Evolutionary conservation across 2,113 vertebrate genomes (phyloP), one percentile per base, ranked within the genome.

Genomic region (Ranitomeya variabilis): DNA sequence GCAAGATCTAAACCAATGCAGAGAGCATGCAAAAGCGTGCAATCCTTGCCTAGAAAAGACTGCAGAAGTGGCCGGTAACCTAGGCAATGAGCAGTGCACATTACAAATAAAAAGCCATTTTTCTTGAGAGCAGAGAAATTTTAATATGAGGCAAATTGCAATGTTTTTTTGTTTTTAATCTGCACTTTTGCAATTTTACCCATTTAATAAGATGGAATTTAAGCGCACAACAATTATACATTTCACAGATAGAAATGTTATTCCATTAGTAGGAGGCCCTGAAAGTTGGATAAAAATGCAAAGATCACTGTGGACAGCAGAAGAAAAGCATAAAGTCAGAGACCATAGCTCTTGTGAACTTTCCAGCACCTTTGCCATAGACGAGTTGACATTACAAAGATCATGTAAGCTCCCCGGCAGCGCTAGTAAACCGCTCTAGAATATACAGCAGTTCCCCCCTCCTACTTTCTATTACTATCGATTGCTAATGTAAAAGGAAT

Each of bases 401-500:
- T 45, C 80, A 64, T 37, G 14, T 4, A 26, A 4, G 26, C 78
- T 59, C n/a, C 71, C 21, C 10, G n/a, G 19, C 13, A 77, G 45
- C 19, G 3, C 3, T 7, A 7, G 52, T 37, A 60, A 16, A 9
- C 55, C n/a, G 26, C 55, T 15, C 19, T 80, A 10, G 1, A 51
- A n/a, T n/a, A 52, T 79, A 13, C 76, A 51, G 73, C 37, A 14
- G 16, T 51, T 45, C 37, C 45, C 19, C 73, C 73, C 45, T 23
- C 8, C 6, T 21, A 54, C 45, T 18, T 80, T 15, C 77, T 57
- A 23, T 14, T 57, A 57, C 31, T 52, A 83, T 83, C 14, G 81
- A 83, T 69, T 83, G 81, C 81, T 54, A 69, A 83, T 54, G 62
- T 67, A 67, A 69, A 66, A 66, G 59, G 60, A 66, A 83, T 83